Evolutionary conservation across 2,113 vertebrate genomes (phyloP), one percentile per base, ranked within the genome.

Genomic region (Elgaria multicarinata): DNA sequence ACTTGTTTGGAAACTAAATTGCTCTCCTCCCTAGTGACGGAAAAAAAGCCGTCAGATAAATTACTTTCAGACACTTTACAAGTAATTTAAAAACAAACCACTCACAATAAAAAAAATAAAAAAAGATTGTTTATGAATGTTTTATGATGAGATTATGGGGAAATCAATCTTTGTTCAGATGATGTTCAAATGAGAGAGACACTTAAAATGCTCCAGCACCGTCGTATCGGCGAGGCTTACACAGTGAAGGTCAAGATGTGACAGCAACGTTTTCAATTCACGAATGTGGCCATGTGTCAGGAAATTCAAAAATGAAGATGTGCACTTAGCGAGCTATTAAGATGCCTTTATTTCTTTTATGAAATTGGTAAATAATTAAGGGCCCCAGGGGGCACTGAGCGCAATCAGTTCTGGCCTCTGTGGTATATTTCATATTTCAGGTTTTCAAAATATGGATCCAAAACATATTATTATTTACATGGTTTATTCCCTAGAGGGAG

Each of bases 111-210:
- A 83, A 89, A 91, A 92, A 58, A n/a, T 85, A 92, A 76, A 87
- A 58, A 86, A 50, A 91, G 88, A 83, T 75, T 92, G 86, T 91
- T 91, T 91, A 90, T 84, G 88, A 95, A 87, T 87, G 79, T 90
- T 93, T 94, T 87, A 84, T 89, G 91, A 91, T 78, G n/a, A 83
- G 77, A 46, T 66, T 76, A n/a, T 71, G 80, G 93, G 77, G 90
- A 94, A 93, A 92, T 64, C 53, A 13, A 66, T 92, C 90, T 93
- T 89, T 91, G 84, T 75, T 91, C n/a, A 44, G 75, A 83, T 22
- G 53, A 85, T 24, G 36, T 46, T 6, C 79, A 80, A 46, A 81
- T 91, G 71, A 55, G 76, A 83, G 91, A 88, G 74, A 74, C 0
- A 50, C 31, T 24, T 55, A 24, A 87, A 82, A 84, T 5, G 24